Base-by-base conservation (phyloP, 2,113 vertebrate genomes). In the Emydocephalus ijimae region DNA sequence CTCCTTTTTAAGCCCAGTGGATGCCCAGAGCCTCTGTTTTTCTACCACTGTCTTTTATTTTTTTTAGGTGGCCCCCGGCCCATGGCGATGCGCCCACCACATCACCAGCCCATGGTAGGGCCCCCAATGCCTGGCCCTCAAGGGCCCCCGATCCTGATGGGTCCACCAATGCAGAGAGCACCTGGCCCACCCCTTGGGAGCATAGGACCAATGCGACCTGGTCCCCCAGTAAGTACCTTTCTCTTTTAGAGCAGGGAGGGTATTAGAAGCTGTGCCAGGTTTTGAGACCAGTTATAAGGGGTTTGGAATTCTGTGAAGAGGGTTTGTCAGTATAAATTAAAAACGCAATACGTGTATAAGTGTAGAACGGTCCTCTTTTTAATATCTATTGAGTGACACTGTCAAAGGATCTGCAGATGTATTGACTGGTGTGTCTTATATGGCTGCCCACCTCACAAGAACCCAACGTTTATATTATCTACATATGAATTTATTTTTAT, bases 131-230 rank as follows among this genome's bases (percentile, higher is more conserved):
- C 98, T 6, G 97, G 98, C 9, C 98, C 98, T 7, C 98, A 98
- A 0, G 98, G 98, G 74, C 98, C 98, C 26, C 98, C 98, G 34
- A 98, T 99, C 97, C 97, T 98, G 97, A 97, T 98, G 94, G 97
- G 98, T 0, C 98, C 98, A n/a, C 97, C 98, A 0, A 96, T 98
- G 97, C 97, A 98, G 50, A 96, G 97, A 81, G 98, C 98, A 10
- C 97, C 97, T 0, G 97, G 96, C 0, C 97, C 97, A 0, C 97
- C 96, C 0, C 94, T 98, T 94, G 92, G 96, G 54, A 95, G 96
- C 18, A 97, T 98, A 90, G 97, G 97, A 81, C 96, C 97, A 69
- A 96, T 98, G 94, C 96, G 96, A 54, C 95, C 97, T 34, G 94
- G 92, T 9, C 94, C 96, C 0, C 93, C 97, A 45, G 97, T 97